These are phyloP conservation scores for Trilocha varians DNA, from an alignment of 2,888 invertebrate genomes.

Conservation along the genomic window DNA sequence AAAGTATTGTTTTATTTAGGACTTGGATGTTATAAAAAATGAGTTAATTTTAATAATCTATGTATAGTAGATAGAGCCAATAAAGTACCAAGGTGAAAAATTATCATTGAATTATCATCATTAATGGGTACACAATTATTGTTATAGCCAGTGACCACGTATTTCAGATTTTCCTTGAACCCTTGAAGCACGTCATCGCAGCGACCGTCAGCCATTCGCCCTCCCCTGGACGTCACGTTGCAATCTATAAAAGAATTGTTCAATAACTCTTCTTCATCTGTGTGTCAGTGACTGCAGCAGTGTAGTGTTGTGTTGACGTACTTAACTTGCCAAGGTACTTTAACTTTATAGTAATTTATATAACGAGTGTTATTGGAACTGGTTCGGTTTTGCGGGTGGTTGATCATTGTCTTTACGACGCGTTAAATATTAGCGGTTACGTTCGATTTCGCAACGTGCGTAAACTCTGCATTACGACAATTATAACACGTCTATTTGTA, in stretches of 20 bases:
- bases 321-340: conserved; percentile 16
- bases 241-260: conserved; percentile 65
- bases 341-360: background rate
- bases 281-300: conserved; percentile 59
- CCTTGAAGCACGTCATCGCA: conserved; percentile 24
- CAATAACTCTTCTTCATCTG: conserved; percentile 49
- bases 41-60: background rate
- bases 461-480: conserved; percentile 2
- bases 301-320: conserved; percentile 60
- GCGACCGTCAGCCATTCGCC: conserved; percentile 31
- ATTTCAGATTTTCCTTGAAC: conserved; percentile 32
- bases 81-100: background rate
- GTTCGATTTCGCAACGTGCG: conserved; percentile 3
- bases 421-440: conserved; percentile 5
- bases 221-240: conserved; percentile 42
- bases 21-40: background rate
- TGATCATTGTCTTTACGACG: conserved; percentile 2
- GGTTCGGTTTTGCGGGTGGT: conserved; percentile 5
- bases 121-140: background rate
- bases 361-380: background rate
- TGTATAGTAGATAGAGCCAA: background rate
- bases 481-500: background rate
- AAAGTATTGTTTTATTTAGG: no score
- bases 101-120: background rate
- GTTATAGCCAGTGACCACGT: background rate